Evolutionary conservation across 2,113 vertebrate genomes (phyloP), one percentile per base, ranked within the genome.

Genomic region (Montifringilla adamsi): DNA sequence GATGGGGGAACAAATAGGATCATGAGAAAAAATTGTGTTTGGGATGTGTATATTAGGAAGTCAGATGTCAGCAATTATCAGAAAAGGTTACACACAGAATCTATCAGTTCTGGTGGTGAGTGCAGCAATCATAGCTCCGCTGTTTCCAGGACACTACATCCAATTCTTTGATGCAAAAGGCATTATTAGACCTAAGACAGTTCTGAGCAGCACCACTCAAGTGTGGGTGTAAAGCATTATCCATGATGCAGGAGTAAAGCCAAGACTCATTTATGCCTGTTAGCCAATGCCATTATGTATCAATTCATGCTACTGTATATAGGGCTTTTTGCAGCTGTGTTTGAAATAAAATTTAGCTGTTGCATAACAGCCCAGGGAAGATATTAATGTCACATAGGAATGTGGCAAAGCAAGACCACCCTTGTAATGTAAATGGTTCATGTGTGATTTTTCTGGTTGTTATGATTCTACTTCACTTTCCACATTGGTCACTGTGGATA

Each of bases 361-460:
- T 95, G 56, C 8, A 11, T 59, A 63, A 72, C 15, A 78, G 31
- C 39, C 12, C 28, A 84, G 39, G 44, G 47, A 39, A 77, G 31
- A 5, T 24, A 73, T 20, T 26, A 30, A 35, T 28, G n/a, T 46
- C 22, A 31, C n/a, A 30, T 1, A 68, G n/a, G 50, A 87, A 35
- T 0, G 1, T 0, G 0, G 14, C 23, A 82, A 88, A 79, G 41
- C 33, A 47, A 86, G 67, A 46, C 18, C 7, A 35, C 68, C 26
- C 24, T 68, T 43, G 28, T 24, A 72, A 63, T 7, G 7, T 11
- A 10, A 59, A 52, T 67, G 15, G 47, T 37, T 80, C 14, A 7
- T 17, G 20, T 62, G 63, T 55, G 52, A 50, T 66, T 87, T 89
- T 91, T 77, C 66, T 84, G 37, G 31, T 70, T 74, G 26, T 24